phyloP scores from a whole-genome alignment of 2,888 invertebrate genomes.

The Clistopyga incitator region DNA sequence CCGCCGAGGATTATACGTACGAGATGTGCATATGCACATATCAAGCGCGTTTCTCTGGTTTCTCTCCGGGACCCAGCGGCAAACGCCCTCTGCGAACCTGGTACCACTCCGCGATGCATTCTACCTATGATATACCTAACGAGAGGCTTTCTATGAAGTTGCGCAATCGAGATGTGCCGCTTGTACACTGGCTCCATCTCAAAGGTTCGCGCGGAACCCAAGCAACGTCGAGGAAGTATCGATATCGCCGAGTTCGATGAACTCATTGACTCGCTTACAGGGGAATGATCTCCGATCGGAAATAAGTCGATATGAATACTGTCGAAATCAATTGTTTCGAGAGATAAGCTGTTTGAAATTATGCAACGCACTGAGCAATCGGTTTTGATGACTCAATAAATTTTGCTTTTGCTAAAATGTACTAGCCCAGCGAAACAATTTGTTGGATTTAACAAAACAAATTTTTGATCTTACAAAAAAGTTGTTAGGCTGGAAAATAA shows the following conservation, averaged over 20 bases:
- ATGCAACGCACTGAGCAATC: no score
- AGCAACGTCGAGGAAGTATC: slow-evolving; percentile 47
- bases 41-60: slow-evolving; percentile 15
- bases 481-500: no score
- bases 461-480: no score
- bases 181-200: neutral
- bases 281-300: neutral
- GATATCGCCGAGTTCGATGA: slow-evolving; percentile 40
- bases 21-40: slow-evolving; percentile 16
- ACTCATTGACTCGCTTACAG: slow-evolving; percentile 20
- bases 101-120: slow-evolving; percentile 31
- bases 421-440: no score
- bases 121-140: slow-evolving; percentile 50
- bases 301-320: neutral
- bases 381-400: no score
- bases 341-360: neutral
- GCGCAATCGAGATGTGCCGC: slow-evolving; percentile 37
- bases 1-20: slow-evolving; percentile 64
- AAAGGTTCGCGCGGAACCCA: neutral
- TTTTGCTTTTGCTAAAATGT: no score
- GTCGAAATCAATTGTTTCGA: neutral
- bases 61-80: slow-evolving; percentile 13
- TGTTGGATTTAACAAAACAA: no score
- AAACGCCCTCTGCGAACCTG: slow-evolving; percentile 10
- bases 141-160: slow-evolving; percentile 46